These are phyloP conservation scores for Nephrocerus scutellatus DNA, from an alignment of 2,888 invertebrate genomes.

Conservation along the genomic window DNA sequence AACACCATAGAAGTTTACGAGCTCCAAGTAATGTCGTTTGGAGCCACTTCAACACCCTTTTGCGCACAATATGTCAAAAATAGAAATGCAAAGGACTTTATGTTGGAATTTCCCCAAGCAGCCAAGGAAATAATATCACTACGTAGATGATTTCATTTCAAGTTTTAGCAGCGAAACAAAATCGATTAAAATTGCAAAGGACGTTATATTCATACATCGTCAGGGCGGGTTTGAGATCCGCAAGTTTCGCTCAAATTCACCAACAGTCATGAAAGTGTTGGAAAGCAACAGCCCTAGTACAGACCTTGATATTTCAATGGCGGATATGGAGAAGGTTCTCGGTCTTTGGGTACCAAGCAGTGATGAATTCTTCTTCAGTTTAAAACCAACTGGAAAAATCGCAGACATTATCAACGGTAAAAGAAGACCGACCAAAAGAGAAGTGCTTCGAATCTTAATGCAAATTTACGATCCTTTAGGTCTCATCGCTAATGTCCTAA, in stretches of 20 bases:
- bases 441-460: conserved; percentile 18
- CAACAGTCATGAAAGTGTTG: conserved; percentile 8
- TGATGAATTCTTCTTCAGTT: conserved; percentile 15
- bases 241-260: conserved; percentile 22
- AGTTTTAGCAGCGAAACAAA: conserved; percentile 23
- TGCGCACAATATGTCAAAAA: conserved; percentile 25
- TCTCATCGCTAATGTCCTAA: conserved; percentile 10
- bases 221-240: conserved; percentile 19
- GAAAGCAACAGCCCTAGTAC: too few relatives aligned
- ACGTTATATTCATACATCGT: conserved; percentile 13
- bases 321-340: conserved; percentile 16
- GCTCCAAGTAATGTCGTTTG: conserved; percentile 26
- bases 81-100: conserved; percentile 17
- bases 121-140: conserved; percentile 20
- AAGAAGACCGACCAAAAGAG: conserved; percentile 16
- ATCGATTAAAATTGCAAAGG: conserved; percentile 16
- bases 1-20: conserved; percentile 19
- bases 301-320: conserved; percentile 14
- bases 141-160: conserved; percentile 31
- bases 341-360: conserved; percentile 12
- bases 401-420: conserved; percentile 9
- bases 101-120: conserved; percentile 17
- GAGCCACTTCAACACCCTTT: conserved; percentile 25
- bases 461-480: conserved; percentile 21
- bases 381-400: conserved; percentile 17